These are phyloP conservation scores for Agrotis puta DNA, from an alignment of 2,888 invertebrate species.

Conservation along the genomic window DNA sequence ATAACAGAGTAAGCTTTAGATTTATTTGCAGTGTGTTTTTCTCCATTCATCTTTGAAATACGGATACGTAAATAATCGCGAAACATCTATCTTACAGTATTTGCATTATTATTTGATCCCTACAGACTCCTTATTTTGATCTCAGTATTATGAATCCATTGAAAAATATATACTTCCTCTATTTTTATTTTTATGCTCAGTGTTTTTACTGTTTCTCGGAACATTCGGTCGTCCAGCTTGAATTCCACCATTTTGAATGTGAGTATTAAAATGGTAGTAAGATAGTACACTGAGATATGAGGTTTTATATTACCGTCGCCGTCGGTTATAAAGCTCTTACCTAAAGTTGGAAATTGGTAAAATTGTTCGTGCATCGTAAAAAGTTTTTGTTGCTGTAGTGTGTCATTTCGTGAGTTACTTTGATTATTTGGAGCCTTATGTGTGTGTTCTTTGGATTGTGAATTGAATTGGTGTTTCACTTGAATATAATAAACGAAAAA, in stretches of 20 bases:
- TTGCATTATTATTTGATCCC: conserved; percentile 36
- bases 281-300: conserved; percentile 33
- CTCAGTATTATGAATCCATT: conserved; percentile 24
- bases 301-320: conserved; percentile 24
- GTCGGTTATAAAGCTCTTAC: neutral
- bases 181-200: conserved; percentile 12
- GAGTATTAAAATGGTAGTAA: conserved; percentile 18
- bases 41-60: conserved; percentile 9
- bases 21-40: conserved; percentile 4
- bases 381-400: neutral
- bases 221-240: conserved; percentile 2
- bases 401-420: conserved; percentile 23
- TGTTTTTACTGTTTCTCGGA: conserved; percentile 24
- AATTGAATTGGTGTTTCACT: neutral
- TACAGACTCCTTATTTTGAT: conserved; percentile 4
- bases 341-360: conserved; percentile 4
- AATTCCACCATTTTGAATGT: neutral
- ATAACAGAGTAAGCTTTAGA: conserved; percentile 6
- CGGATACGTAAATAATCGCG: conserved; percentile 22
- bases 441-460: neutral
- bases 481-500: neutral
- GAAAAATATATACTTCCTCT: neutral
- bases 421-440: conserved; percentile 1
- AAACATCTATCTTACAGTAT: conserved; percentile 27
- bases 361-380: conserved; percentile 20